phyloP scores from a whole-genome alignment of 2,113 vertebrate genomes.

The Panthera uncia region DNA sequence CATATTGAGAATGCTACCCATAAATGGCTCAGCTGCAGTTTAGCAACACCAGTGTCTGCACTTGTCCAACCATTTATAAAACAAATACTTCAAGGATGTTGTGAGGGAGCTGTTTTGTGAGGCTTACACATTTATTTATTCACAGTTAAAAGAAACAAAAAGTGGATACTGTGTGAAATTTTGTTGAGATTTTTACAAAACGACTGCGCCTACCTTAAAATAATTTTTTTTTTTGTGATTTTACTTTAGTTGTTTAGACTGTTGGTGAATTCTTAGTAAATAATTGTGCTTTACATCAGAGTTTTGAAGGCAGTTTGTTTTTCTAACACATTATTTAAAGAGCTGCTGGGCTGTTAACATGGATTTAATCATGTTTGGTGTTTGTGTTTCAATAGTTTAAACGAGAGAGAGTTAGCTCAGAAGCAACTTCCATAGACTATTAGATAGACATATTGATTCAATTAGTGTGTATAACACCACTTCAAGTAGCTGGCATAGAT shows the following conservation, averaged over 20 bases:
- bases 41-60: neutral
- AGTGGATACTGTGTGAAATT: neutral
- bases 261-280: constrained; percentile 24
- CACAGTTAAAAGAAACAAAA: neutral
- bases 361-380: constrained; percentile 60
- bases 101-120: neutral
- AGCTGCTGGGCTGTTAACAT: constrained; percentile 50
- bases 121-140: neutral
- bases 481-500: constrained; percentile 12
- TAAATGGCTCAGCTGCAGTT: neutral
- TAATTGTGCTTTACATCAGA: constrained; percentile 37
- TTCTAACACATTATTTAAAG: constrained; percentile 58
- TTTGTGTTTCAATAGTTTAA: constrained; percentile 63
- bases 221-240: constrained; percentile 46
- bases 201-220: neutral
- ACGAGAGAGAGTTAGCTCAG: constrained; percentile 27
- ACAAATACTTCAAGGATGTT: neutral
- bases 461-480: constrained; percentile 22
- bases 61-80: neutral
- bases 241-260: constrained; percentile 35
- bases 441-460: constrained; percentile 55
- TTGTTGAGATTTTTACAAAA: neutral
- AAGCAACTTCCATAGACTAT: constrained; percentile 47
- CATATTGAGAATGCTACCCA: neutral
- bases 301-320: constrained; percentile 59